Evolutionary conservation across 2,888 invertebrate species (phyloP).

Genomic region (Eupithecia inturbata): DNA sequence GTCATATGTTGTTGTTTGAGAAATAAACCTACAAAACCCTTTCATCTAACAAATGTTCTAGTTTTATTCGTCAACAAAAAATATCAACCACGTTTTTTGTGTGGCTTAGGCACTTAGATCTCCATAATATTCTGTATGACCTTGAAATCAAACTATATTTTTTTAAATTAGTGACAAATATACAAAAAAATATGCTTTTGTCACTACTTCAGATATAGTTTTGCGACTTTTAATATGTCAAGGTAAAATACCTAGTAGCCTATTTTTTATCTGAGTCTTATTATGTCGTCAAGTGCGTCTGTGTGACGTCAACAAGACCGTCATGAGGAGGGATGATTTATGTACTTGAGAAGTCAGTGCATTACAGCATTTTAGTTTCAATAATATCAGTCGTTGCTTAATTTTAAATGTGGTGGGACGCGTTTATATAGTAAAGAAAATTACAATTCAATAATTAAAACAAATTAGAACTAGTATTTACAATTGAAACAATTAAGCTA

Average conservation of each 20-base stretch:
- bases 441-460: no score
- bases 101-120: neutral
- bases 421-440: no score
- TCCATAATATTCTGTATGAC: neutral
- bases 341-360: neutral
- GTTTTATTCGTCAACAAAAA: neutral
- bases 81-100: neutral
- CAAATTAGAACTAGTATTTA: no score
- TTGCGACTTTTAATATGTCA: neutral
- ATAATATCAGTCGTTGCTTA: neutral
- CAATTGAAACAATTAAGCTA: no score
- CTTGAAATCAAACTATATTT: neutral
- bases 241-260: constrained; percentile 7
- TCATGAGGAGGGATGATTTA: constrained; percentile 1
- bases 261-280: constrained; percentile 7
- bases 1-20: neutral
- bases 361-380: neutral
- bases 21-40: neutral
- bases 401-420: neutral
- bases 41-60: neutral
- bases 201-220: constrained; percentile 6
- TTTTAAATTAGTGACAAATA: neutral
- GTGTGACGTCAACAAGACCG: constrained; percentile 23
- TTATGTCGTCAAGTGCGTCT: constrained; percentile 21
- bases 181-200: neutral